phyloP scores from a whole-genome alignment of 2,888 invertebrate species.

The Acrobasis consociella region DNA sequence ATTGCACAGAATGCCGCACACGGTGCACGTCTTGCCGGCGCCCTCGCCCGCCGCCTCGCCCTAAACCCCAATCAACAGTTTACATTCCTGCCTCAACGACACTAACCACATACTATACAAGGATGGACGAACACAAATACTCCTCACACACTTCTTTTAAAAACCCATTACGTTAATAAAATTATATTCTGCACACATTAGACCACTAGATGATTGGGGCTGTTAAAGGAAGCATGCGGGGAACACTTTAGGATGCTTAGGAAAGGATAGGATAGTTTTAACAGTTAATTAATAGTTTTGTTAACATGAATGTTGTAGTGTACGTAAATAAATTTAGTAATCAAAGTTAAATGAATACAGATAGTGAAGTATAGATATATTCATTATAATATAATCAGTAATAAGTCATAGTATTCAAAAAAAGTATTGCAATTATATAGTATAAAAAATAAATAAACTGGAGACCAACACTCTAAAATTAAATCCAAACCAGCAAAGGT shows the following conservation, averaged over 20 bases:
- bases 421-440: neutral
- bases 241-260: conserved; percentile 46
- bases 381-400: neutral
- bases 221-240: conserved; percentile 83
- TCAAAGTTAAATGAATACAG: neutral
- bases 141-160: conserved; percentile 80
- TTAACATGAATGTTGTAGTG: conserved; percentile 19
- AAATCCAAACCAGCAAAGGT: conserved; percentile 1
- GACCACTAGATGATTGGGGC: conserved; percentile 66
- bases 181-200: conserved; percentile 81
- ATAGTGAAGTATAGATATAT: neutral
- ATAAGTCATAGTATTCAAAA: neutral
- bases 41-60: conserved; percentile 73
- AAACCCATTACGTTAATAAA: conserved; percentile 67
- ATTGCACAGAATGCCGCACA: conserved; percentile 80
- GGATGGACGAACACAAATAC: conserved; percentile 49
- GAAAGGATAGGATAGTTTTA: conserved; percentile 37
- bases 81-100: conserved; percentile 58
- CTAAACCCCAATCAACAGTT: conserved; percentile 76
- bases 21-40: conserved; percentile 75
- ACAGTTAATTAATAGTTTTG: conserved; percentile 4
- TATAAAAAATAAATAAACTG: no score
- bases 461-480: neutral
- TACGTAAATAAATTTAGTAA: conserved; percentile 11
- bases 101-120: conserved; percentile 37